Evolutionary conservation across 2,888 invertebrate species (phyloP).

Genomic region (Papilio protenor): DNA sequence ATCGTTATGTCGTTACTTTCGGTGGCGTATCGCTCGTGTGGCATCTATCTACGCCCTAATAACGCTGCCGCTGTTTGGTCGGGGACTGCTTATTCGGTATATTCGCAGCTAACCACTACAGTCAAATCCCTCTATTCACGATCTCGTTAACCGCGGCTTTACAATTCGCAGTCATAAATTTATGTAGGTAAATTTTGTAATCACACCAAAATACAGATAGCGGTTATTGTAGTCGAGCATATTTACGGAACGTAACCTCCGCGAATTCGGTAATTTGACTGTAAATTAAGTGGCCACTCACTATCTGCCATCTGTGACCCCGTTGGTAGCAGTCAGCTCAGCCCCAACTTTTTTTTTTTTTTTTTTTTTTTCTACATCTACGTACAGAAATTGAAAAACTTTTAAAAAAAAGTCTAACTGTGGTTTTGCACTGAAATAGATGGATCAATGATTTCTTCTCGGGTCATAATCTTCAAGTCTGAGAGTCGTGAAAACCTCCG

Average conservation of each 20-base stretch:
- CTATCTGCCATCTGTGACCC: constrained; percentile 6
- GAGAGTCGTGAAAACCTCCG: too few species aligned
- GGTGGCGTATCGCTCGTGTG: too few species aligned
- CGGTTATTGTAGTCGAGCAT: too few species aligned
- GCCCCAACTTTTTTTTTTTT: constrained; percentile 4
- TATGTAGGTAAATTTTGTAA: too few species aligned
- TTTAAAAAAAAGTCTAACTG: not conserved
- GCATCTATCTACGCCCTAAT: not conserved
- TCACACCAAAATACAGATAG: too few species aligned
- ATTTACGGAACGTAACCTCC: too few species aligned
- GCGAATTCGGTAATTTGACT: not conserved
- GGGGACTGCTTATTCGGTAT: constrained; percentile 44
- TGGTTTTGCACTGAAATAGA: not conserved
- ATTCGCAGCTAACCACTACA: constrained; percentile 44
- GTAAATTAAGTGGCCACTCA: not conserved
- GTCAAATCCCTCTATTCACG: too few species aligned
- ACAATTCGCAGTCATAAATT: too few species aligned
- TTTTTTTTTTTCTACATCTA: not conserved
- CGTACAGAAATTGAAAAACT: not conserved
- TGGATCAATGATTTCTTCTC: too few species aligned
- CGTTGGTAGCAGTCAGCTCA: constrained; percentile 1
- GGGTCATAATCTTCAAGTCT: too few species aligned
- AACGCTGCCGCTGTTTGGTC: constrained; percentile 41
- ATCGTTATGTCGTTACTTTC: too few species aligned
- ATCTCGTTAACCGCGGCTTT: too few species aligned